Percentiles rank a stretch among this genome's conserved stretches.
phyloP scores from a whole-genome alignment of 2,113 vertebrate species.

The Atrichornis clamosus region DNA sequence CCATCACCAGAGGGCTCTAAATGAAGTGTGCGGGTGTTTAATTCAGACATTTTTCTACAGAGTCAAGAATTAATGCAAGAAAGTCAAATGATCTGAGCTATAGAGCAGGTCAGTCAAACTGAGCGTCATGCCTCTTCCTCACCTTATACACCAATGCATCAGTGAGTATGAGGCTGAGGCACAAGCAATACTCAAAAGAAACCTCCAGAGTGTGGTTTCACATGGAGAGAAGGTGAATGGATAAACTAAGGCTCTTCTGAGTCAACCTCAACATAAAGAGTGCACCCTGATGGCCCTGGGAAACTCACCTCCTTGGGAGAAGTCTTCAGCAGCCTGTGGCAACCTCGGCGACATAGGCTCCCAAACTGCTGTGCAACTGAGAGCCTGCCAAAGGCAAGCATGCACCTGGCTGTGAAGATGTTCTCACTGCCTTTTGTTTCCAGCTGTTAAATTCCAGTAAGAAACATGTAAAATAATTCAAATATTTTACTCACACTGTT shows the following conservation, averaged over 20 bases:
- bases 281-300: background rate
- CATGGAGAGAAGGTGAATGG: background rate
- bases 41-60: background rate
- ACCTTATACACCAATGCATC: background rate
- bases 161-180: background rate
- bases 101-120: background rate
- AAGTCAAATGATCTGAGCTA: background rate
- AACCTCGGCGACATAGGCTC: background rate
- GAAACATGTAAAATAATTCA: background rate
- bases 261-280: background rate
- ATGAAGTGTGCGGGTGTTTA: background rate
- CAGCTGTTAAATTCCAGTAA: conserved; percentile 31
- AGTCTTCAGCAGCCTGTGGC: background rate
- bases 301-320: background rate
- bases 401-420: background rate
- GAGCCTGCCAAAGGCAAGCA: background rate
- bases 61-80: background rate
- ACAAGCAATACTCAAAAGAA: background rate
- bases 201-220: background rate
- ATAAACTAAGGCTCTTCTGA: background rate
- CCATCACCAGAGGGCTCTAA: background rate
- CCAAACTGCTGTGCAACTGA: background rate
- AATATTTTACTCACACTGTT: background rate
- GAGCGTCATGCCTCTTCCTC: background rate
- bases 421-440: conserved; percentile 5